Base-by-base conservation (phyloP, 2,113 vertebrate genomes). In the Murina feae region DNA sequence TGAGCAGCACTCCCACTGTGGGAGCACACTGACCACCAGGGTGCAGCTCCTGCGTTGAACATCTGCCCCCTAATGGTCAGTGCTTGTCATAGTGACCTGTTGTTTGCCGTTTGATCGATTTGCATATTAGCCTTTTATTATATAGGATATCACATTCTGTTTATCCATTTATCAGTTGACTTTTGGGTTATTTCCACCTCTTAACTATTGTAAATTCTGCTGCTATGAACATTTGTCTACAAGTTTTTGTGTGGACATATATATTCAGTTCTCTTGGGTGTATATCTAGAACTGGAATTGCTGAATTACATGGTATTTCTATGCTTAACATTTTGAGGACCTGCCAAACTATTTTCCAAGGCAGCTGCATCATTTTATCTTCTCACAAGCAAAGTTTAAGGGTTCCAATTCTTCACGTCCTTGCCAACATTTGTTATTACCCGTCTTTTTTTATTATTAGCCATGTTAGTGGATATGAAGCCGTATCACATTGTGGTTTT, bases 261-360 rank as follows among this genome's bases (percentile, higher is more conserved):
- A 32, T 49, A 75, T 49, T 71, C 72, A 63, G 2, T 88, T 76
- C 66, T 55, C 30, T 90, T 58, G 44, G 37, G 18, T 90, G 23
- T 63, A n/a, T 88, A 65, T 71, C 71, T 78, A 58, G 53, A 81
- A 86, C n/a, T 95, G 55, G 63, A 93, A 75, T 76, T 75, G 44
- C 71, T 86, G 7, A 11, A 75, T 69, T 55, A 63, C 32, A 20
- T 53, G 63, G 7, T 76, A 83, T 37, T 32, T 80, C 63, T 84
- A 28, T 79, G 58, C 75, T 90, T 87, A 35, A 66, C 42, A 68
- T 89, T 86, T 89, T 95, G 83, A 86, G 44, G 49, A 71, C 32
- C 74, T 93, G 53, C 42, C 79, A 94, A 65, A 35, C 42, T 42
- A 13, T 96, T 92, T 92, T 72, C 71, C 51, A 87, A 63, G 86